A percentile compares a stretch with the other conserved stretches of the same genome.
Conservation (phyloP, 2,113 vertebrate genomes). For the Paracanthobrama guichenoti region DNA sequence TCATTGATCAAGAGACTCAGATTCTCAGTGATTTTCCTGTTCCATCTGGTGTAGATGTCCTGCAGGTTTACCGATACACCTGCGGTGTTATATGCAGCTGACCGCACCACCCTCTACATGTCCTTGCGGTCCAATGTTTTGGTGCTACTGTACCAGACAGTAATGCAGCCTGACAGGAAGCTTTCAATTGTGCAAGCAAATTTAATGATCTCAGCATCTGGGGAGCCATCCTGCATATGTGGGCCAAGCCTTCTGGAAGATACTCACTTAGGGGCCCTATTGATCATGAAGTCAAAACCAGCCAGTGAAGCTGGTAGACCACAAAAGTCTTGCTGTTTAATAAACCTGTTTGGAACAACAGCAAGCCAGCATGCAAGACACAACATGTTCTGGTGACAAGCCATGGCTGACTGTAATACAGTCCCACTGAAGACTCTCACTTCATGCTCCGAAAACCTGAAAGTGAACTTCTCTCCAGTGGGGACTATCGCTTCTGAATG, state of each 20-base stretch:
- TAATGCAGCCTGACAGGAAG: slow-evolving; percentile 31
- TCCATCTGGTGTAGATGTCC: slow-evolving; percentile 24
- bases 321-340: not conserved
- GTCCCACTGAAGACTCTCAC: not conserved
- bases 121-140: not conserved
- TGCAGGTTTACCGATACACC: slow-evolving; percentile 21
- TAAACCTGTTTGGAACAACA: not conserved
- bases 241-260: not conserved
- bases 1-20: not conserved
- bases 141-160: slow-evolving; percentile 18
- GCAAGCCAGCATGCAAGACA: not conserved
- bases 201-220: slow-evolving; percentile 32
- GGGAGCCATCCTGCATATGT: not conserved
- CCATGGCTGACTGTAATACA: not conserved
- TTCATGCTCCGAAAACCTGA: slow-evolving; percentile 3
- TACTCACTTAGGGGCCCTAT: not conserved
- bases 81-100: slow-evolving; percentile 1
- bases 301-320: not conserved
- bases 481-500: not conserved
- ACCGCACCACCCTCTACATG: not conserved
- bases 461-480: slow-evolving; percentile 18
- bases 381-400: not conserved
- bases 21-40: slow-evolving; percentile 14
- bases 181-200: slow-evolving; percentile 32
- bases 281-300: not conserved